These are phyloP conservation scores for Entomyzon cyanotis DNA, from an alignment of 2,113 vertebrate species.

Conservation along the genomic window DNA sequence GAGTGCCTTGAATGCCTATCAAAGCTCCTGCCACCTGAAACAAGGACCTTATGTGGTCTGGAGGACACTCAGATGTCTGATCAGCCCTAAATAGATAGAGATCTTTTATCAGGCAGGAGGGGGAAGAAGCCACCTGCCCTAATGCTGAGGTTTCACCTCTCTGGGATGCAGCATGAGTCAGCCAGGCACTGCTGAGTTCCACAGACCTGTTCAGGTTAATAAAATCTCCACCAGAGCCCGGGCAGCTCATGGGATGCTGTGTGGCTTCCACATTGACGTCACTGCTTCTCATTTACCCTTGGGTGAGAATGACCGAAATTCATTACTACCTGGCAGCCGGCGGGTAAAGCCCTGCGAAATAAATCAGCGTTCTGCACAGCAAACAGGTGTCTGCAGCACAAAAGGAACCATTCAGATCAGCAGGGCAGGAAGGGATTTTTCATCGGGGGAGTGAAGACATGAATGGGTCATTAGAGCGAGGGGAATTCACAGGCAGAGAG, in stretches of 20 bases:
- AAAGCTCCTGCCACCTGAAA: background rate
- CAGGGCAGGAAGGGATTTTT: background rate
- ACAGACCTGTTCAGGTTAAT: constrained; percentile 16
- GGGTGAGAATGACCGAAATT: background rate
- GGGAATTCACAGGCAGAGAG: background rate
- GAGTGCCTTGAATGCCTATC: background rate
- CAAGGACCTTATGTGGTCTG: background rate
- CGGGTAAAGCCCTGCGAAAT: background rate
- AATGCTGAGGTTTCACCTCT: background rate
- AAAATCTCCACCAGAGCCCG: background rate
- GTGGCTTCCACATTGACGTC: constrained; percentile 30
- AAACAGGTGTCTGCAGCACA: constrained; percentile 11
- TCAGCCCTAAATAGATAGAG: background rate
- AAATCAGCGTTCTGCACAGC: background rate
- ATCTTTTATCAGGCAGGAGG: background rate
- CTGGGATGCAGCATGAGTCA: background rate
- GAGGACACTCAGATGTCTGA: background rate
- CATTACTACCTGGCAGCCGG: background rate
- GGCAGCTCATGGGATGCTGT: background rate
- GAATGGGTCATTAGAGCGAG: background rate
- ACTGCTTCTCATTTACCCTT: constrained; percentile 26
- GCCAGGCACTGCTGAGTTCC: background rate
- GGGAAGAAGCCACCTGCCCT: background rate
- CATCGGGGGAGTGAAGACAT: background rate
- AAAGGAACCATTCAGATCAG: background rate